Evolutionary conservation across 2,888 invertebrate species (phyloP), one percentile per base, ranked within the genome.

Genomic region (Melanophora roralis): DNA sequence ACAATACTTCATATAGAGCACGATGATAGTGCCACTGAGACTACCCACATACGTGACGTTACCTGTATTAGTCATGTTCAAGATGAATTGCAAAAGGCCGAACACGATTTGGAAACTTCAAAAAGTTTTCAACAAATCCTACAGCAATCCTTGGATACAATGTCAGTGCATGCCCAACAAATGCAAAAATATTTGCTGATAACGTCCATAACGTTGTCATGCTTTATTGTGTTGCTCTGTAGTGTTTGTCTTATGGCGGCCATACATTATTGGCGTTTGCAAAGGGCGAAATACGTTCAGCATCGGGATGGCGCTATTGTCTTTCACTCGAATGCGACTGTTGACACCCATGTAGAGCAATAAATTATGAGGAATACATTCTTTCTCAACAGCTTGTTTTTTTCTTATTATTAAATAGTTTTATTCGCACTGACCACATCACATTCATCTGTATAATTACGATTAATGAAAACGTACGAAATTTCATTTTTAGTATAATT

Each of bases 1-100:
- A 88, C 89, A 0, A 72, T 82, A 27, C 79, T 89, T 16, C 86
- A 89, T 45, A 89, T 88, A 2, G 89, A 88, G 16, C 87, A 86
- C 4, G 87, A 88, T n/a, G 59, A 67, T 38, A 86, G 83, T 32
- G 82, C 75, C 0, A 84, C 81, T 14, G 89, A 89, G 68, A 84
- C 87, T 0, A 86, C 89, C 0, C 89, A 89, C 53, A 89, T 89
- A 62, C 86, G 89, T 0, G 89, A 89, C 53, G 88, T 89, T 0
- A 85, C 86, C 49, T 89, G 89, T 81, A 74, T 85, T 8, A 87
- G 85, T 53, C 82, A 64, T 0, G 79, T 57, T n/a, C 67, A 78
- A 40, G 43, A 73, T 3, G 78, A 81, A 1, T 55, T 74, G 27
- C 60, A 59, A 5, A 64, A 64, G n/a, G 68, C 64, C 3, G 60